Evolutionary conservation across 37 sponge, comb jelly and placozoan species (phyloP), one percentile per base, ranked within the genome.

Genomic region (Geodia barretti): DNA sequence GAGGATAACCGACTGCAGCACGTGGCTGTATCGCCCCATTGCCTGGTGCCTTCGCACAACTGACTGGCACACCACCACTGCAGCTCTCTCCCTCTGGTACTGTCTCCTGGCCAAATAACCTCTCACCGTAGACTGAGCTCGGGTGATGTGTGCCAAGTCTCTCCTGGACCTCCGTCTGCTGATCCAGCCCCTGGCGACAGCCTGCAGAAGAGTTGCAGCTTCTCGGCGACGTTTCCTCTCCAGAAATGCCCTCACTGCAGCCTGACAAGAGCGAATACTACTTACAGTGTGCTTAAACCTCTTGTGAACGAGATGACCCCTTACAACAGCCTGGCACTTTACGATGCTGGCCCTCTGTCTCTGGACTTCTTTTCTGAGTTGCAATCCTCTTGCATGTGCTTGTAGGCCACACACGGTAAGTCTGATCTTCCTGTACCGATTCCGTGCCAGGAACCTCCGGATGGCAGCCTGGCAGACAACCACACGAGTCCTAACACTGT

Each of bases 391-490:
- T 43, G 41, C 11, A 43, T 40, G 34, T 25, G 74, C 34, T 38
- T 88, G 88, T 39, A 77, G 64, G 2, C 43, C 26, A 19, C 68
- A 17, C 4, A 65, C 38, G 0, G 41, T 58, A 23, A 8, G 11
- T 43, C n/a, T 7, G n/a, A 82, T 34, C 5, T 28, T 35, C 30
- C 64, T 39, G 29, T 74, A 86, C 0, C 14, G 41, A 40, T 41
- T 59, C 1, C 79, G 68, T 20, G 54, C 68, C 7, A 62, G 54
- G 69, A 65, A 77, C 24, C 82, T 64, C 20, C 88, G 73, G 35
- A 76, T 61, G 32, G 20, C 43, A 19, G 88, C 77, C 60, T 92
- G 92, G 8, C 87, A 73, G 1, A 41, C 47, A 24, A 69, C 54
- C 8, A 74, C 89, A 34, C 88, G 61, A 41, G 64, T 32, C 14